phyloP scores from a whole-genome alignment of 2,888 invertebrate species.

The Bellardia bayeri region DNA sequence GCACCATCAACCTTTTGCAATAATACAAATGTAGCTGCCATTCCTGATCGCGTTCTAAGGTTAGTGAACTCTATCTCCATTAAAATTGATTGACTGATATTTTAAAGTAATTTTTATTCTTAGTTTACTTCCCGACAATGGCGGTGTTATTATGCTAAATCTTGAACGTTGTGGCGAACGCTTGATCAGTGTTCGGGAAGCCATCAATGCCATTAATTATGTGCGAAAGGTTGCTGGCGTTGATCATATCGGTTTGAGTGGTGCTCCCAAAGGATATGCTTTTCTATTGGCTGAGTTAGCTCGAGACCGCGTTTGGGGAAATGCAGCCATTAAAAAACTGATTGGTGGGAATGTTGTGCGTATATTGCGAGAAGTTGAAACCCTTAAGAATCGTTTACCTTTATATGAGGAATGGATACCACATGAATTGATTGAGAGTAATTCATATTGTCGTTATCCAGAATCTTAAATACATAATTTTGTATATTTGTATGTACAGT shows the following conservation, averaged over 20 bases:
- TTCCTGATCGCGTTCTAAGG: constrained; percentile 92
- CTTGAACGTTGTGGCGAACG: constrained; percentile 85
- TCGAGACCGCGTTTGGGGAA: constrained; percentile 86
- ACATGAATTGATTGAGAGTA: constrained; percentile 85
- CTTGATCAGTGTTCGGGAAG: constrained; percentile 82
- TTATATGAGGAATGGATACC: constrained; percentile 86
- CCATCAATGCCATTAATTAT: constrained; percentile 87
- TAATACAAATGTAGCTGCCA: constrained; percentile 89
- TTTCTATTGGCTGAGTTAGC: constrained; percentile 87
- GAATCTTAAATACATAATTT: constrained; percentile 80
- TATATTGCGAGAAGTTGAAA: constrained; percentile 85
- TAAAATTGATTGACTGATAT: background rate
- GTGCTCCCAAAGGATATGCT: constrained; percentile 85
- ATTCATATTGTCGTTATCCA: constrained; percentile 86
- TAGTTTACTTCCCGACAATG: constrained; percentile 85
- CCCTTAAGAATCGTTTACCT: constrained; percentile 84
- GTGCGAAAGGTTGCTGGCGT: constrained; percentile 87
- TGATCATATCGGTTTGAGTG: constrained; percentile 88
- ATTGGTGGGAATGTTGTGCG: constrained; percentile 87
- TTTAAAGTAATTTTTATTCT: background rate
- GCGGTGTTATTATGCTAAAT: constrained; percentile 88
- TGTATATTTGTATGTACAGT: too few species aligned
- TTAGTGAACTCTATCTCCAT: constrained; percentile 65
- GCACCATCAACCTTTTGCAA: constrained; percentile 87
- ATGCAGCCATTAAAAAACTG: constrained; percentile 86